Evolutionary conservation across 2,113 vertebrate genomes (phyloP).

Genomic region (Erinaceus europaeus): DNA sequence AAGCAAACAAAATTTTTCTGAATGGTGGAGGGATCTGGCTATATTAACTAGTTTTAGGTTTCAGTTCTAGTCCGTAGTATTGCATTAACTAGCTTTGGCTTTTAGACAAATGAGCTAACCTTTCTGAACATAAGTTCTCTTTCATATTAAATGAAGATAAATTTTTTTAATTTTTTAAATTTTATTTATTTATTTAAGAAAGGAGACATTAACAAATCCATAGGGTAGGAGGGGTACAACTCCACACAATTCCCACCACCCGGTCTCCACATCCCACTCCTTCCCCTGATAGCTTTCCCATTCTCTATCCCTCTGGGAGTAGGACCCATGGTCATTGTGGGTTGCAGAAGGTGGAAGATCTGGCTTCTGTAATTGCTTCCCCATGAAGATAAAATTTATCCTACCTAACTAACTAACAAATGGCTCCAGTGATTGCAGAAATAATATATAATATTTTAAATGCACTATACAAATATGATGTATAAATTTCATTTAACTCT

Average conservation of each 20-base stretch:
- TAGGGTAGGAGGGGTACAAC: too few relatives aligned
- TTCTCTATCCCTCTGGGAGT: too few relatives aligned
- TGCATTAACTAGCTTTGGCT: not conserved
- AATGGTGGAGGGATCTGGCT: not conserved
- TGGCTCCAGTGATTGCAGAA: not conserved
- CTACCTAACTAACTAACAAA: not conserved
- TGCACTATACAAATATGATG: not conserved
- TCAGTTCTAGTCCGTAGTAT: not conserved
- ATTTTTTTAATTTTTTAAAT: too few relatives aligned
- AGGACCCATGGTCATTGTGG: too few relatives aligned
- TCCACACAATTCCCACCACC: too few relatives aligned
- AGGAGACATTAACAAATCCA: too few relatives aligned
- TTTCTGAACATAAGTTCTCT: not conserved
- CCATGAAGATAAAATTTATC: not conserved
- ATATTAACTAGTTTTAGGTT: not conserved
- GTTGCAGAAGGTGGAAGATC: too few relatives aligned
- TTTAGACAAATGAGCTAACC: not conserved
- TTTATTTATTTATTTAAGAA: too few relatives aligned
- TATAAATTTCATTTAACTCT: not conserved
- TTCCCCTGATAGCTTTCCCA: too few relatives aligned
- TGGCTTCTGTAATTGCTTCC: too few relatives aligned
- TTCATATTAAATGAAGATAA: not conserved
- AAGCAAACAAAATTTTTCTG: not conserved
- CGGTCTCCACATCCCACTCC: too few relatives aligned
- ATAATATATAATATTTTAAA: not conserved